These are phyloP conservation scores for Brotula barbata DNA, from an alignment of 2,797 vertebrate species.

Conservation along the genomic window DNA sequence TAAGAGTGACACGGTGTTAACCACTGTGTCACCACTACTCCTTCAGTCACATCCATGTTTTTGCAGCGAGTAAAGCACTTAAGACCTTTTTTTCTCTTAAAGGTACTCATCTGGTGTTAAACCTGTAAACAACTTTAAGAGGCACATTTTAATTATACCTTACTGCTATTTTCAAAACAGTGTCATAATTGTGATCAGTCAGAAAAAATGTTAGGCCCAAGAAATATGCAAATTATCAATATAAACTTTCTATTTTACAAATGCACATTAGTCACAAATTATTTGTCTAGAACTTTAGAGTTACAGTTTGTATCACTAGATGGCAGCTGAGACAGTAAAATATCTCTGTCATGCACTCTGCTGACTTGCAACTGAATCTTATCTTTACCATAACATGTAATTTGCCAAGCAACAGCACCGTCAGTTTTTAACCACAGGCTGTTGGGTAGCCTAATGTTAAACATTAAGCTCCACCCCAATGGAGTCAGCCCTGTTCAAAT, in stretches of 20 bases:
- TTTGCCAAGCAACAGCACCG: conserved; percentile 28
- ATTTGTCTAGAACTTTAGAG: too few species aligned
- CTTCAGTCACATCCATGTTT: neutral
- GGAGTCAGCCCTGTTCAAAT: conserved; percentile 48
- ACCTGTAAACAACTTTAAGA: neutral
- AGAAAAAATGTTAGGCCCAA: neutral
- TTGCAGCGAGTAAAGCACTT: too few species aligned
- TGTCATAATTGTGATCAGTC: neutral
- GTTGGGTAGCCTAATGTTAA: conserved; percentile 34
- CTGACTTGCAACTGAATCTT: conserved; percentile 13
- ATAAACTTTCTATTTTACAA: neutral
- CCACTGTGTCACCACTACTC: too few species aligned
- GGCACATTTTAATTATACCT: neutral
- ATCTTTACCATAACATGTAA: conserved; percentile 40
- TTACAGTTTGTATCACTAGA: neutral
- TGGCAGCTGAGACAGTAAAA: neutral
- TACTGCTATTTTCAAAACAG: neutral
- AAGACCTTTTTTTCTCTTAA: neutral
- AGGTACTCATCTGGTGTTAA: neutral
- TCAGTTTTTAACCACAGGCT: conserved; percentile 19
- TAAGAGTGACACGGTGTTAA: too few species aligned
- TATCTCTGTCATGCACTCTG: neutral
- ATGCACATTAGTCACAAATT: too few species aligned
- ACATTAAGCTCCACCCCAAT: conserved; percentile 46
- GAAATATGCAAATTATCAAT: neutral